phyloP scores from a whole-genome alignment of 2,888 invertebrate species.

The Lapara coniferarum region DNA sequence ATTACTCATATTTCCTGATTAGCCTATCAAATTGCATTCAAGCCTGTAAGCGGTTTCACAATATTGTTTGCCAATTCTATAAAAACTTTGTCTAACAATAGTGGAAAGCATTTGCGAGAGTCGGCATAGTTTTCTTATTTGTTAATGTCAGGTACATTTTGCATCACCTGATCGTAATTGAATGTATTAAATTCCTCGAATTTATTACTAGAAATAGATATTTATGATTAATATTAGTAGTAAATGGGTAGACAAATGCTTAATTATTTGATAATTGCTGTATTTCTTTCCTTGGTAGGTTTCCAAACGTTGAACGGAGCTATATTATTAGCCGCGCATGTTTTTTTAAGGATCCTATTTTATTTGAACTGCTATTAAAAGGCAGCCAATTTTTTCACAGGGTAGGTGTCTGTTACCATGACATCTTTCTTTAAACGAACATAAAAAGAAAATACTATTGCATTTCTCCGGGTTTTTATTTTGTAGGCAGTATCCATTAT shows the following conservation, averaged over 20 bases:
- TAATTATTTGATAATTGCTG: not conserved
- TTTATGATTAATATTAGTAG: not conserved
- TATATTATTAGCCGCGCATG: too few species aligned
- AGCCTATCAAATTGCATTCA: too few species aligned
- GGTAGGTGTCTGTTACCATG: too few species aligned
- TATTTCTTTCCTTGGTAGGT: not conserved
- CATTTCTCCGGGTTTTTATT: too few species aligned
- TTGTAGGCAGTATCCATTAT: too few species aligned
- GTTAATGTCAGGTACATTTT: not conserved
- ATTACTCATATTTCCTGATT: too few species aligned
- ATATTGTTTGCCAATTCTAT: conserved; percentile 21
- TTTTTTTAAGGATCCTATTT: too few species aligned
- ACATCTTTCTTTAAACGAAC: too few species aligned
- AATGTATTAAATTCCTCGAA: not conserved
- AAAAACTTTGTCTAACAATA: conserved; percentile 9
- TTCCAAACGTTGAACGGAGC: too few species aligned
- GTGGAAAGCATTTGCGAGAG: not conserved
- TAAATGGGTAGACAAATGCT: not conserved
- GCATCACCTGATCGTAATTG: not conserved
- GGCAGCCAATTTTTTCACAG: too few species aligned
- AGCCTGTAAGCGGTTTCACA: conserved; percentile 14
- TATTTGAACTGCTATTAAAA: too few species aligned
- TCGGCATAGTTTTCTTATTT: not conserved
- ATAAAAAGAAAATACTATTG: too few species aligned
- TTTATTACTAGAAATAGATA: not conserved